Conservation (phyloP, 1,140 invertebrate species). For the Venustaconcha ellipsiformis region DNA sequence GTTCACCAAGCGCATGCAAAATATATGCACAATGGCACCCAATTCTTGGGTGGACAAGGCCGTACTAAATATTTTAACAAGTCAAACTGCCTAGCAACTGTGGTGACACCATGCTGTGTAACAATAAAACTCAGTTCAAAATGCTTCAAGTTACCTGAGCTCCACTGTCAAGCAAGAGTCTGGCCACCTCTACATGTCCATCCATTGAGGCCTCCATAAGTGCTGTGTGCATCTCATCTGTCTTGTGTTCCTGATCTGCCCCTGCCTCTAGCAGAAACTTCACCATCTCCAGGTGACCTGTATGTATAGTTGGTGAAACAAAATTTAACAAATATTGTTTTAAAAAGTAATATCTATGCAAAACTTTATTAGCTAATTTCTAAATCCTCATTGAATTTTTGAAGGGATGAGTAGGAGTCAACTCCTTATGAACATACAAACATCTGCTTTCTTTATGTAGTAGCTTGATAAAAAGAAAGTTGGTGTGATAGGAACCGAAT, state of each 20-base stretch:
- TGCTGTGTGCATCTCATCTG: conserved; percentile 99
- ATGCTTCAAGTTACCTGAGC: conserved; percentile 79
- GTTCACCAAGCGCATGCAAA: too few species aligned
- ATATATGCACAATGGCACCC: too few species aligned
- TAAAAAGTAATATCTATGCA: not conserved
- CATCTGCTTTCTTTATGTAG: too few species aligned
- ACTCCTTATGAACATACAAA: too few species aligned
- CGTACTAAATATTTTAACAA: too few species aligned
- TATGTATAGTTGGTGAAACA: conserved; percentile 6
- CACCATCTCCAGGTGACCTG: conserved; percentile 91
- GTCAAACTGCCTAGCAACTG: not conserved
- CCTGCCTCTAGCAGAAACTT: conserved; percentile 69
- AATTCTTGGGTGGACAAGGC: too few species aligned
- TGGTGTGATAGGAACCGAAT: too few species aligned
- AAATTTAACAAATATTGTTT: not conserved
- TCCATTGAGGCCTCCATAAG: conserved; percentile 99
- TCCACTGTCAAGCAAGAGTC: conserved; percentile 72
- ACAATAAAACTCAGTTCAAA: not conserved
- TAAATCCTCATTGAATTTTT: too few species aligned
- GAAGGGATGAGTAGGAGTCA: too few species aligned
- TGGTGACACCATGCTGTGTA: not conserved
- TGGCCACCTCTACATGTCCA: conserved; percentile 81
- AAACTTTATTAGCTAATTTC: too few species aligned
- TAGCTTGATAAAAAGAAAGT: too few species aligned
- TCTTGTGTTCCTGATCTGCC: conserved; percentile 89